These are phyloP conservation scores for Megalonaias nervosa DNA, from an alignment of 1,140 invertebrate species.

Conservation along the genomic window DNA sequence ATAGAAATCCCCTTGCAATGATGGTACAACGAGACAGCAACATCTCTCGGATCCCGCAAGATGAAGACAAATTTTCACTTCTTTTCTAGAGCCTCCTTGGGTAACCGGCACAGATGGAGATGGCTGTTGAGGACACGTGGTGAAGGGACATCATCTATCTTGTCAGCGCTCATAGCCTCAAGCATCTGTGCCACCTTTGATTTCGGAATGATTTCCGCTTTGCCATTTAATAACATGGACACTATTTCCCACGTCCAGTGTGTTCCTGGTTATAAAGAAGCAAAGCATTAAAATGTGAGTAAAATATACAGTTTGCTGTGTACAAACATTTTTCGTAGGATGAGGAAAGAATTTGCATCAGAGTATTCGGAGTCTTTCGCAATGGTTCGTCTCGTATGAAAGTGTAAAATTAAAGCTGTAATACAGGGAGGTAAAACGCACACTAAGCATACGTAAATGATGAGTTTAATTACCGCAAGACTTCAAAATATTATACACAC, in stretches of 20 bases:
- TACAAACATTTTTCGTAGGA: too few species aligned
- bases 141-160: constrained; percentile 6
- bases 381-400: too few species aligned
- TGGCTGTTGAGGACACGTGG: constrained; percentile 37
- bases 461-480: too few species aligned
- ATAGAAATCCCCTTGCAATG: constrained; percentile 2
- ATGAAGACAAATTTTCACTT: constrained; percentile 33
- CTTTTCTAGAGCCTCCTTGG: constrained; percentile 17
- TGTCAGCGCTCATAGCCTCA: background rate
- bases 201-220: constrained; percentile 12
- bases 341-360: too few species aligned
- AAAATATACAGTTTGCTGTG: too few species aligned
- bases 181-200: constrained; percentile 2
- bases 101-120: constrained; percentile 14
- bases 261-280: constrained; percentile 16
- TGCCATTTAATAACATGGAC: constrained; percentile 20
- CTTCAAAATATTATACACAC: too few species aligned
- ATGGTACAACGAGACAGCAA: constrained; percentile 39
- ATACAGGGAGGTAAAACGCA: too few species aligned
- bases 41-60: constrained; percentile 40
- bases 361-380: too few species aligned
- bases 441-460: too few species aligned
- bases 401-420: too few species aligned
- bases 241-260: constrained; percentile 39
- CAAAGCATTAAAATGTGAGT: too few species aligned